These are phyloP conservation scores for Hemicrepidius hirtus DNA, from an alignment of 2,888 invertebrate species.

Conservation along the genomic window DNA sequence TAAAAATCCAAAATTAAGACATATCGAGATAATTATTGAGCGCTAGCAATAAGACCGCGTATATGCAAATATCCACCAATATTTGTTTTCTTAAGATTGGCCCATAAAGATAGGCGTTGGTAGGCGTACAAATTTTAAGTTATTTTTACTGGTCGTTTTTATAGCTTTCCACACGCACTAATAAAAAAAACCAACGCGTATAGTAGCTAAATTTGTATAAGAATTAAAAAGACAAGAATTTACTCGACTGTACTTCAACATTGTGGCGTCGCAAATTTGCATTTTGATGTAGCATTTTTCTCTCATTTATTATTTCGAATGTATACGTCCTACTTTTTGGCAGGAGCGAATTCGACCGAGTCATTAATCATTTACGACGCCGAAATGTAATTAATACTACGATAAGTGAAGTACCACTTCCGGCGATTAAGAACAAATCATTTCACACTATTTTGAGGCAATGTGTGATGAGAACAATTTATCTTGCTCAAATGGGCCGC, in stretches of 20 bases:
- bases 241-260: neutral
- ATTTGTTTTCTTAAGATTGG: slow-evolving; percentile 30
- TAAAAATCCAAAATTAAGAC: slow-evolving; percentile 15
- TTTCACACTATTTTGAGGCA: slow-evolving; percentile 37
- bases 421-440: slow-evolving; percentile 43
- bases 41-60: slow-evolving; percentile 17
- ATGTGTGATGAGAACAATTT: slow-evolving; percentile 27
- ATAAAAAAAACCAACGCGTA: slow-evolving; percentile 1
- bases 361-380: slow-evolving; percentile 27
- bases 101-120: slow-evolving; percentile 24
- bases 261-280: neutral
- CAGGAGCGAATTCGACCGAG: neutral
- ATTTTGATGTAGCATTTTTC: neutral
- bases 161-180: slow-evolving; percentile 20
- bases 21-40: slow-evolving; percentile 18
- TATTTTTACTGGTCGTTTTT: slow-evolving; percentile 26
- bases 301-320: neutral
- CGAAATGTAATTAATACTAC: slow-evolving; percentile 32
- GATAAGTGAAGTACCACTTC: slow-evolving; percentile 35
- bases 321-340: slow-evolving; percentile 18
- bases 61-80: slow-evolving; percentile 23
- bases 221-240: neutral
- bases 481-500: slow-evolving; percentile 23
- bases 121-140: slow-evolving; percentile 28
- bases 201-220: neutral